Evolutionary conservation across 2,888 invertebrate species (phyloP), one percentile per base, ranked within the genome.

Genomic region (Caenorhabditis sp.): DNA sequence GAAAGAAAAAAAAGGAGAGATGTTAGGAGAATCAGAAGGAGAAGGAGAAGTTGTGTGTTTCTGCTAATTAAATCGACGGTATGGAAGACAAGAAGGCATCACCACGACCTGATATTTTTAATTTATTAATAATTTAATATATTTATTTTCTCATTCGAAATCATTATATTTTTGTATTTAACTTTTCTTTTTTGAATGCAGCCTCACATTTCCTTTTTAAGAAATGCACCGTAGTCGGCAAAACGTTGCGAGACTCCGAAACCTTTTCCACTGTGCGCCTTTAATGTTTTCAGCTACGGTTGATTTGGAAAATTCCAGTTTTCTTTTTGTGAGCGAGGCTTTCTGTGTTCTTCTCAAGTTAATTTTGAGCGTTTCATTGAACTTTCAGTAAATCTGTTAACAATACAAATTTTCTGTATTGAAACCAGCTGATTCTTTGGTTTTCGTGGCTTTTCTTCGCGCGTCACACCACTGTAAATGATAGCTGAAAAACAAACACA

Each of bases 1-100:
- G 59, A 19, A 35, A 24, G 41, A 44, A 38, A 54, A 41, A 24
- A 26, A 35, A 38, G 51, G 54, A 66, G 66, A 51, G 8, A 66
- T 31, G 22, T 49, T 35, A 28, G 41, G 66, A 66, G 51, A 51
- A 56, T 24, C 26, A 26, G 24, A 26, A 63, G 41, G 35, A 44
- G 63, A 26, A 56, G 59, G 44, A 75, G 58, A 75, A 75, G 66
- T 75, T 75, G 64, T 77, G 70, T 80, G 80, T 73, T 73, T 80
- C 68, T 73, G 80, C 73, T 68, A 80, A 68, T 80, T 72, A 51
- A 56, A 58, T 64, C 24, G 58, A 26, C 49, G 28, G 41, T 49
- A 54, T 63, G 49, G 38, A 38, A 38, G 51, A 56, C 28, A 56
- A 44, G 54, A 54, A 54, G 74, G 22, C 49, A 44, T 73, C 31